phyloP scores from a whole-genome alignment of 2,797 vertebrate genomes.

The Gallinago nigripennis region DNA sequence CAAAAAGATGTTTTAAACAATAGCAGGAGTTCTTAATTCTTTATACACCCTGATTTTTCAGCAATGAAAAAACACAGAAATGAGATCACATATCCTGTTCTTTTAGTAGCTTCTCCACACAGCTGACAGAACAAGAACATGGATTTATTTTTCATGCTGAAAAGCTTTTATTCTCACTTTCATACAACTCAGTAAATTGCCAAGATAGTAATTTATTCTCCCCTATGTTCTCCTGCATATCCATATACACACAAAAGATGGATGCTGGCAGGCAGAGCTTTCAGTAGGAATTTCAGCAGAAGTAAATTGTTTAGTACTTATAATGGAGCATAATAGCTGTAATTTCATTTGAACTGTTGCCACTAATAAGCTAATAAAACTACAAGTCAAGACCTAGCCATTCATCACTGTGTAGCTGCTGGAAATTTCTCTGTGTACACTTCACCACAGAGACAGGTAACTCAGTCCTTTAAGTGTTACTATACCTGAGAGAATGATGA shows the following conservation, averaged over 20 bases:
- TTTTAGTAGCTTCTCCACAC: conserved; percentile 25
- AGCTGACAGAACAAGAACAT: conserved; percentile 5
- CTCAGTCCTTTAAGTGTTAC: conserved; percentile 21
- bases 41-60: background rate
- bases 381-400: conserved; percentile 36
- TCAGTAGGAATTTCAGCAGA: conserved; percentile 69
- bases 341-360: conserved; percentile 76
- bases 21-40: background rate
- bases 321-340: conserved; percentile 74
- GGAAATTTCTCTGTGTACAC: conserved; percentile 31
- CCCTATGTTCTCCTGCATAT: conserved; percentile 63
- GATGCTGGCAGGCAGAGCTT: conserved; percentile 57
- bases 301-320: conserved; percentile 75
- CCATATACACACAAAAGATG: conserved; percentile 52
- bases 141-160: conserved; percentile 28
- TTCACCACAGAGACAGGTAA: conserved; percentile 44
- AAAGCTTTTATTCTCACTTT: conserved; percentile 74
- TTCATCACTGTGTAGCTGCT: conserved; percentile 21
- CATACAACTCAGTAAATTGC: conserved; percentile 59
- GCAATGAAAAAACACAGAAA: background rate
- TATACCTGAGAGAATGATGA: conserved; percentile 22
- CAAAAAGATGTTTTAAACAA: background rate
- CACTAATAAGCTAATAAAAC: conserved; percentile 76
- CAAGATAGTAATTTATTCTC: conserved; percentile 55
- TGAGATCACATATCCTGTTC: background rate